A percentile compares a stretch with the other conserved stretches of the same genome.
Evolutionary conservation across 2,888 invertebrate species (phyloP).

Genomic region (Uropetala carovei): DNA sequence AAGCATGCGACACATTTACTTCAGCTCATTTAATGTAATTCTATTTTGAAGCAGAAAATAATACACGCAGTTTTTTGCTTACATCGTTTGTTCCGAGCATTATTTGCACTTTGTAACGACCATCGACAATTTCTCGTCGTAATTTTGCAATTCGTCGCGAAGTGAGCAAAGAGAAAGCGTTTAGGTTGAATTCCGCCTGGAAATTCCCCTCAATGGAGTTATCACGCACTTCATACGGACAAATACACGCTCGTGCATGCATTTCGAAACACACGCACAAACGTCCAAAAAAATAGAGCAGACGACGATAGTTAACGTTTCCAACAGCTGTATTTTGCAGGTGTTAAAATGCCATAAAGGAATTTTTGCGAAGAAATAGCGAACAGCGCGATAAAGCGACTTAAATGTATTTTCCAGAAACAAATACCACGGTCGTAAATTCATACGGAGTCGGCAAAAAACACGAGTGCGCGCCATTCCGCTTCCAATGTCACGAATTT

Average conservation of each 20-base stretch:
- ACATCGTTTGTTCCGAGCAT: too few relatives aligned
- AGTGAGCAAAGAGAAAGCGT: neutral
- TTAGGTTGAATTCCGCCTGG: too few relatives aligned
- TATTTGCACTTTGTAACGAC: too few relatives aligned
- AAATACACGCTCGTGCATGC: neutral
- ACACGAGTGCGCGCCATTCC: neutral
- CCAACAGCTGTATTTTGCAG: neutral
- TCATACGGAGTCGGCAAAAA: neutral
- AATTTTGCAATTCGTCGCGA: too few relatives aligned
- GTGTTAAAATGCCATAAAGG: neutral
- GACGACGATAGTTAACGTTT: neutral
- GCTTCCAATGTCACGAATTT: conserved; percentile 45
- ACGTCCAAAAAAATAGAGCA: neutral
- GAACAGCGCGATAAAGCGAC: neutral
- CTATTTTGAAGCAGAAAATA: too few relatives aligned
- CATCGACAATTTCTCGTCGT: too few relatives aligned
- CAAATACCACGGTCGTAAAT: conserved; percentile 48
- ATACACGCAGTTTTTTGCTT: too few relatives aligned
- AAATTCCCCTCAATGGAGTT: neutral
- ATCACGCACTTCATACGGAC: neutral
- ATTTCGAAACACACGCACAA: neutral
- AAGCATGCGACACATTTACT: too few relatives aligned
- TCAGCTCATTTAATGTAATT: too few relatives aligned
- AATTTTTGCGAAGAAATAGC: neutral
- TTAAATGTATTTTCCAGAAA: neutral